phyloP scores from a whole-genome alignment of 2,797 vertebrate genomes.

The Pipistrellus pygmaeus region DNA sequence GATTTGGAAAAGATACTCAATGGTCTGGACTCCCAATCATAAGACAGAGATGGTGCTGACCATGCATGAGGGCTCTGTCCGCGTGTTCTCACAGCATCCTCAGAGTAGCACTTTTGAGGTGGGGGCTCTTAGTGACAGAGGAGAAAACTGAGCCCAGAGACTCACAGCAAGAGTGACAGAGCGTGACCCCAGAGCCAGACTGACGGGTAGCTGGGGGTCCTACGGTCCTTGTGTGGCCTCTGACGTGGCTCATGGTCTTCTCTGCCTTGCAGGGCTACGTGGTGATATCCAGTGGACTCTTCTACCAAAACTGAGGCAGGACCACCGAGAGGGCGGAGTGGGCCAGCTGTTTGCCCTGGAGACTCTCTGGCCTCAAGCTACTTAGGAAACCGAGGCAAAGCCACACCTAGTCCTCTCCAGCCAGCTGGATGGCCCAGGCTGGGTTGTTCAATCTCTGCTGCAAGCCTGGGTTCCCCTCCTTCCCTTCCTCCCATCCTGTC shows the following conservation, averaged over 20 bases:
- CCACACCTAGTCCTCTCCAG: neutral
- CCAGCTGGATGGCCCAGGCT: neutral
- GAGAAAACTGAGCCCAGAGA: neutral
- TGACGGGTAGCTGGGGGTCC: neutral
- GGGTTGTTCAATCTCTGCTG: neutral
- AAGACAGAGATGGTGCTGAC: fast-evolving
- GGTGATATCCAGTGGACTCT: conserved; percentile 71
- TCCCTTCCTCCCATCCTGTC: neutral
- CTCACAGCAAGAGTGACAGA: neutral
- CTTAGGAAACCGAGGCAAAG: conserved; percentile 40
- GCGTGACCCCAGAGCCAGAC: neutral
- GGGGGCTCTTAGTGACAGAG: neutral
- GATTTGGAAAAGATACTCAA: neutral
- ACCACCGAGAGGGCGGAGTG: neutral
- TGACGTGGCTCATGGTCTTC: neutral
- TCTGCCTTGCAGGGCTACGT: conserved; percentile 72
- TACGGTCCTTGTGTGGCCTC: neutral
- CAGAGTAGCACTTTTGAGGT: neutral
- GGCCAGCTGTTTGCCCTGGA: neutral
- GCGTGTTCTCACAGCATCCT: neutral
- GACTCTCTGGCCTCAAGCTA: neutral
- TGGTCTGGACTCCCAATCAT: neutral
- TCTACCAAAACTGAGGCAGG: conserved; percentile 59
- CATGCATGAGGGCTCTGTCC: fast-evolving
- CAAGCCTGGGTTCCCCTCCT: neutral